A percentile compares a stretch with the other conserved stretches of the same genome.
phyloP scores from a whole-genome alignment of 2,113 vertebrate species.

The Dasypus novemcinctus region DNA sequence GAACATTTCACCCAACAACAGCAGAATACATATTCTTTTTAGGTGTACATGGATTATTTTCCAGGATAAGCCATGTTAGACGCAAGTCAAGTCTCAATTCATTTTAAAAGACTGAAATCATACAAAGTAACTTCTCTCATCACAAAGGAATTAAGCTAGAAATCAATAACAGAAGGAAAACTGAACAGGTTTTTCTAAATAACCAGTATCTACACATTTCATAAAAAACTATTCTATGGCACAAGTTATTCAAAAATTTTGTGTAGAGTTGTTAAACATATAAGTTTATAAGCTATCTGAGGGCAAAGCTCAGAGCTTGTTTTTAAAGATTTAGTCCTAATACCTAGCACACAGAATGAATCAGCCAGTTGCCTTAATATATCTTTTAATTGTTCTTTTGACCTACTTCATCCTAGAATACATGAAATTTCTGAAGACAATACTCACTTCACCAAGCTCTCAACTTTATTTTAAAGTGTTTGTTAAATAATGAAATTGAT shows the following conservation, averaged over 20 bases:
- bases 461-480: background rate
- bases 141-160: too few species aligned
- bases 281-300: background rate
- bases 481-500: conserved; percentile 36
- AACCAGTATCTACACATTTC: background rate
- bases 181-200: background rate
- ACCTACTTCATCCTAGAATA: background rate
- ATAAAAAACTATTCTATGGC: background rate
- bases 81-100: too few species aligned
- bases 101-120: too few species aligned
- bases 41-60: too few species aligned
- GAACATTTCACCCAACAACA: too few species aligned
- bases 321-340: background rate
- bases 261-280: background rate
- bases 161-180: too few species aligned
- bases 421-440: background rate
- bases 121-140: too few species aligned
- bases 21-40: too few species aligned
- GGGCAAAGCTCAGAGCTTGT: background rate
- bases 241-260: conserved; percentile 6
- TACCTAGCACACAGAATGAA: background rate
- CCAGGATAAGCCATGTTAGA: too few species aligned
- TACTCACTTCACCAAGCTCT: background rate
- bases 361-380: background rate
- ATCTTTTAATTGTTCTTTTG: conserved; percentile 26